Evolutionary conservation across 2,113 vertebrate genomes (phyloP).

Genomic region (Thunnus maccoyii): DNA sequence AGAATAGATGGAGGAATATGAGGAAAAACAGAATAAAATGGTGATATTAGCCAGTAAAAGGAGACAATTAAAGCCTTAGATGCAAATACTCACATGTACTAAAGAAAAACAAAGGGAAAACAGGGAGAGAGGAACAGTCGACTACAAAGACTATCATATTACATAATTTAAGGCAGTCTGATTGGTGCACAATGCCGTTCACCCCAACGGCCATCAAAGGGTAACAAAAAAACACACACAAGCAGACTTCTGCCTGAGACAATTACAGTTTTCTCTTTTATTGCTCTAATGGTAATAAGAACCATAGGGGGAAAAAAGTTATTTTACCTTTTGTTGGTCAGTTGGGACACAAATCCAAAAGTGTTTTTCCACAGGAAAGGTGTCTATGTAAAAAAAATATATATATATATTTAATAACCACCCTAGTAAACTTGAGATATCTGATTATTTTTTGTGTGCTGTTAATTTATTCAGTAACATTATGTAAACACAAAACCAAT

Average conservation of each 20-base stretch:
- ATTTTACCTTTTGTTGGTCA: neutral
- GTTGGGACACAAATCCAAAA: neutral
- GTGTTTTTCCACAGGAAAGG: too few relatives aligned
- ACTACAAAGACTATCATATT: neutral
- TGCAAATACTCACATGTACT: neutral
- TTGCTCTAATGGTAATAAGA: neutral
- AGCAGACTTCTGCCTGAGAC: neutral
- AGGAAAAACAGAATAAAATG: neutral
- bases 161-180: neutral
- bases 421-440: too few relatives aligned
- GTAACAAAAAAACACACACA: neutral
- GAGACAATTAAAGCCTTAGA: neutral
- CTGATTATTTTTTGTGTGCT: too few relatives aligned
- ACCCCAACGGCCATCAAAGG: neutral
- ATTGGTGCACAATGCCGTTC: neutral
- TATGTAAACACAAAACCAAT: too few relatives aligned
- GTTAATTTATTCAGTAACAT: too few relatives aligned
- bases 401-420: too few relatives aligned
- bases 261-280: neutral
- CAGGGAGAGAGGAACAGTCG: neutral
- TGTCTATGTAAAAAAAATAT: too few relatives aligned
- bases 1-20: slow-evolving; percentile 27
- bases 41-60: neutral
- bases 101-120: neutral
- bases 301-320: neutral